Evolutionary conservation across 1,140 invertebrate genomes (phyloP).

Genomic region (Hylaeus anthracinus): DNA sequence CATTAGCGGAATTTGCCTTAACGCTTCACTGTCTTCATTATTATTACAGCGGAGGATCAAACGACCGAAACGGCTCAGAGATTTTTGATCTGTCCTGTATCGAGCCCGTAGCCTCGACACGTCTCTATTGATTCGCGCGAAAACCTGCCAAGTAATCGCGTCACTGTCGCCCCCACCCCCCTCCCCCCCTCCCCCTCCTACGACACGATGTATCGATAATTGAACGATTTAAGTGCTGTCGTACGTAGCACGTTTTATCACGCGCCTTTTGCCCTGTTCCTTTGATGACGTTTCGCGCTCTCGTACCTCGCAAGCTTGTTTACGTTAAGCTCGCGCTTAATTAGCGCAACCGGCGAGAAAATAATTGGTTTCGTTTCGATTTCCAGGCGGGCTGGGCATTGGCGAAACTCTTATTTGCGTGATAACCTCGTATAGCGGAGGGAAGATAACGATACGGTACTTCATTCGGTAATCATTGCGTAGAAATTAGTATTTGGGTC

Average conservation of each 20-base stretch:
- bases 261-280: slow-evolving; percentile 26
- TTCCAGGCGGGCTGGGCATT: background rate
- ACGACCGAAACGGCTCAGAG: background rate
- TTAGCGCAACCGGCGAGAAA: slow-evolving; percentile 44
- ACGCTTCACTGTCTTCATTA: slow-evolving; percentile 38
- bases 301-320: slow-evolving; percentile 45
- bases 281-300: slow-evolving; percentile 14
- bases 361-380: slow-evolving; percentile 64
- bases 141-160: slow-evolving; percentile 10
- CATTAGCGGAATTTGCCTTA: slow-evolving; percentile 27
- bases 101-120: background rate
- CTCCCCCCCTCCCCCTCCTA: background rate
- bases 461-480: no score
- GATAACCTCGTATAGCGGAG: no score
- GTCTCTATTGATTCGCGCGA: slow-evolving; percentile 24
- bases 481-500: no score
- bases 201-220: slow-evolving; percentile 33
- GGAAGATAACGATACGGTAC: no score
- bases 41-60: slow-evolving; percentile 36
- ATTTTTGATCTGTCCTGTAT: slow-evolving; percentile 8
- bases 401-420: no score
- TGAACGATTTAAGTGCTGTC: slow-evolving; percentile 43
- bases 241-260: slow-evolving; percentile 24
- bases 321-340: slow-evolving; percentile 52
- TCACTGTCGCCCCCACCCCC: background rate